Conservation (phyloP, 2,113 vertebrate species). For the Vimba vimba region DNA sequence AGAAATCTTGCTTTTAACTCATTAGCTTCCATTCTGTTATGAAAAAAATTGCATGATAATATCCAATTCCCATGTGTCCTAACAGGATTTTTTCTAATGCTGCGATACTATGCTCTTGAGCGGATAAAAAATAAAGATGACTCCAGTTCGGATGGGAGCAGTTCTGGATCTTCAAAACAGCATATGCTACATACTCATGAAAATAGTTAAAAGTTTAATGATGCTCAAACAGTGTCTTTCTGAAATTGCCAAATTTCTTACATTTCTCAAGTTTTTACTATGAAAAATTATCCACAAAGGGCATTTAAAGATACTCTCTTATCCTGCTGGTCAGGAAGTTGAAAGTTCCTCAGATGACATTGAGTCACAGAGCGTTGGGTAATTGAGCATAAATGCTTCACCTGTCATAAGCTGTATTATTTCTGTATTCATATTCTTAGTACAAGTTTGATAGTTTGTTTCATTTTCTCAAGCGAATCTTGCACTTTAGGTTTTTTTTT, state of each 20-base stretch:
- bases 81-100: conserved; percentile 76
- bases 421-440: conserved; percentile 31
- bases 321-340: conserved; percentile 49
- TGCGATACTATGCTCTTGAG: conserved; percentile 73
- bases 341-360: background rate
- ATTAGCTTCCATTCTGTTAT: background rate
- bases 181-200: conserved; percentile 71
- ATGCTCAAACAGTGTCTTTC: background rate
- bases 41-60: background rate
- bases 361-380: background rate
- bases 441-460: conserved; percentile 35
- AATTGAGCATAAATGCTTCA: conserved; percentile 49
- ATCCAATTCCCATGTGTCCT: background rate
- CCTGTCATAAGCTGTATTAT: conserved; percentile 43
- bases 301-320: conserved; percentile 27
- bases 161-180: conserved; percentile 69
- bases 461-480: conserved; percentile 36
- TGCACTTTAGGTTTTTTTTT: conserved; percentile 67
- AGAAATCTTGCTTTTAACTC: background rate
- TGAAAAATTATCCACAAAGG: background rate
- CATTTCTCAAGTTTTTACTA: background rate
- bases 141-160: conserved; percentile 60
- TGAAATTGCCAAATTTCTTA: background rate
- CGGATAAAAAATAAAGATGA: conserved; percentile 61
- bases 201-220: conserved; percentile 48